Evolutionary conservation across 2,797 vertebrate species (phyloP).

Genomic region (Chromobotia macracanthus): DNA sequence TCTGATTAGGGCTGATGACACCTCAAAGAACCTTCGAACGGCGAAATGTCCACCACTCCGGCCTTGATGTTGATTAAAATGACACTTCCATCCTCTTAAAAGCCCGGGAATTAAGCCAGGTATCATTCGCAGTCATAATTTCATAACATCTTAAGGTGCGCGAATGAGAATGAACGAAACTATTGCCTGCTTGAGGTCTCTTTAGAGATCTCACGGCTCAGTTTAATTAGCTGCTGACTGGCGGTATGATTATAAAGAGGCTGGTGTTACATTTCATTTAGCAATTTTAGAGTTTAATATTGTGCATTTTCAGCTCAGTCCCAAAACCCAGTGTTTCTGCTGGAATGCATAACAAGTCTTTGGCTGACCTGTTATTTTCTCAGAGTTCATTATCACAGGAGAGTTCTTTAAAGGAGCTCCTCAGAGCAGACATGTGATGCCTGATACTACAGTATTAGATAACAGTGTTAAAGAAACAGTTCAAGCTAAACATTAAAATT

Average conservation of each 20-base stretch:
- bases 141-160: slow-evolving; percentile 43
- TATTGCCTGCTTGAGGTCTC: slow-evolving; percentile 22
- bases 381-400: slow-evolving; percentile 17
- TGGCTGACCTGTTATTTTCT: slow-evolving; percentile 33
- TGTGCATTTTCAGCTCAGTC: background rate
- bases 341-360: slow-evolving; percentile 16
- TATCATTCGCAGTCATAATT: slow-evolving; percentile 43
- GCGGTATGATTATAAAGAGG: slow-evolving; percentile 39
- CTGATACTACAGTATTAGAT: background rate
- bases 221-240: slow-evolving; percentile 50
- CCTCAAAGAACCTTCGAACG: slow-evolving; percentile 27
- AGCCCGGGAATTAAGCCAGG: slow-evolving; percentile 36
- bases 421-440: slow-evolving; percentile 3
- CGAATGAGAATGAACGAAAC: slow-evolving; percentile 23
- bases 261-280: background rate
- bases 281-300: slow-evolving; percentile 2
- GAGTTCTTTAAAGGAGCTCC: background rate
- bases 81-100: slow-evolving; percentile 21
- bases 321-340: background rate
- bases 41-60: background rate
- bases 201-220: slow-evolving; percentile 35
- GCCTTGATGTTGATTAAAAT: slow-evolving; percentile 43
- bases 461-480: background rate
- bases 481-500: background rate
- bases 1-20: slow-evolving; percentile 26